Conservation (phyloP, 1,140 invertebrate genomes). For the Drosophila serrata region DNA sequence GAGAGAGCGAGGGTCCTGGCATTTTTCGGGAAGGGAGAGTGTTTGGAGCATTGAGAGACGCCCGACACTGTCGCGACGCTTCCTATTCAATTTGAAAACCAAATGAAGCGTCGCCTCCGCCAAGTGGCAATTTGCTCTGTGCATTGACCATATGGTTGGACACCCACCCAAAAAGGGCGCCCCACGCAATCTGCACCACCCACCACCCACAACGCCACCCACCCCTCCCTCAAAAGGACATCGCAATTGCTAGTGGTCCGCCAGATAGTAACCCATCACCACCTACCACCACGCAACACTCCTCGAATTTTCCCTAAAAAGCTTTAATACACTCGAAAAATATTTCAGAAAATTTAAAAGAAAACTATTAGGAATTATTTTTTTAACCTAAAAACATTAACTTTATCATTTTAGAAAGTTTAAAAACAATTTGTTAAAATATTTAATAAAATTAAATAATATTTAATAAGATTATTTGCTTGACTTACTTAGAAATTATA, state of each 20-base stretch:
- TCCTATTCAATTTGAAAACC: conserved; percentile 76
- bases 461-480: background rate
- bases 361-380: background rate
- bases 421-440: too few species aligned
- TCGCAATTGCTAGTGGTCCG: background rate
- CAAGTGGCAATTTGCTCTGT: conserved; percentile 66
- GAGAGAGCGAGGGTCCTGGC: background rate
- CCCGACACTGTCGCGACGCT: conserved; percentile 58
- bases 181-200: conserved; percentile 17
- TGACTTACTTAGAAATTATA: background rate
- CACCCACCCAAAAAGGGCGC: conserved; percentile 17
- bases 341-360: too few species aligned
- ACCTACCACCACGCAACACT: background rate
- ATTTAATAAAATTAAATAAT: background rate
- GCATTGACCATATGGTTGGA: conserved; percentile 75
- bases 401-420: too few species aligned
- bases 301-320: conserved; percentile 4
- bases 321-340: conserved; percentile 16
- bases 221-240: background rate
- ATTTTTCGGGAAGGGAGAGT: background rate
- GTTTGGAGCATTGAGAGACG: conserved; percentile 1
- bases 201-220: too few species aligned
- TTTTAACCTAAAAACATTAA: too few species aligned
- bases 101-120: conserved; percentile 70
- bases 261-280: background rate